Evolutionary conservation across 2,888 invertebrate genomes (phyloP), one percentile per base, ranked within the genome.

Genomic region (Ichneumon xanthorius): DNA sequence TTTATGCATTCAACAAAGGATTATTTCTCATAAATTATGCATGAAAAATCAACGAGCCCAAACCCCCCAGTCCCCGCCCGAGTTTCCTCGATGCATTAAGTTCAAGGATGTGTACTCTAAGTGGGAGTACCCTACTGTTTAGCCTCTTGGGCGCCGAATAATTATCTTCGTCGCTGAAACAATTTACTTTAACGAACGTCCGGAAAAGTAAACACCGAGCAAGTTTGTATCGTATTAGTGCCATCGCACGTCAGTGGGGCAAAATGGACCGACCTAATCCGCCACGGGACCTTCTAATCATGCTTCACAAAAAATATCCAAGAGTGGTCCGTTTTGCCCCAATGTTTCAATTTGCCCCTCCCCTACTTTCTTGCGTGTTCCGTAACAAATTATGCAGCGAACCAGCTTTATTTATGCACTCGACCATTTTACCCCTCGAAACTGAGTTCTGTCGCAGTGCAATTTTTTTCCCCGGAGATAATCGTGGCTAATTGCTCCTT

Each of bases 1-100:
- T 84, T 84, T 81, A 84, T 84, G 81, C 84, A 78, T 84, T 81
- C 81, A 81, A 84, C 84, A 84, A 84, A 84, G 84, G 80, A 77
- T 81, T 84, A 81, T 84, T 84, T 81, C 81, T 81, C 80, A 84
- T 81, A 78, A 84, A 84, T 84, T 84, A 84, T 84, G 84, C 81
- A 84, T 84, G 84, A 84, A 84, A 81, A 84, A 84, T 81, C 84
- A 84, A 84, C 84, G 81, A 84, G 77, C 67, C 73, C 83, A 30
- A 63, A 26, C 63, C 26, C 26, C 61, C 33, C 2, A 16, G 16
- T 33, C 30, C 5, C 61, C 30, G 16, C n/a, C 63, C 30, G 6
- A 14, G 63, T 63, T 33, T 63, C 30, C 30, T 33, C 48, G 68
- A 30, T 55, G 78, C 71, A 81, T 81, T 84, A 81, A 84, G 68